phyloP scores from a whole-genome alignment of 1,140 invertebrate genomes.

The Hirudo medicinalis region DNA sequence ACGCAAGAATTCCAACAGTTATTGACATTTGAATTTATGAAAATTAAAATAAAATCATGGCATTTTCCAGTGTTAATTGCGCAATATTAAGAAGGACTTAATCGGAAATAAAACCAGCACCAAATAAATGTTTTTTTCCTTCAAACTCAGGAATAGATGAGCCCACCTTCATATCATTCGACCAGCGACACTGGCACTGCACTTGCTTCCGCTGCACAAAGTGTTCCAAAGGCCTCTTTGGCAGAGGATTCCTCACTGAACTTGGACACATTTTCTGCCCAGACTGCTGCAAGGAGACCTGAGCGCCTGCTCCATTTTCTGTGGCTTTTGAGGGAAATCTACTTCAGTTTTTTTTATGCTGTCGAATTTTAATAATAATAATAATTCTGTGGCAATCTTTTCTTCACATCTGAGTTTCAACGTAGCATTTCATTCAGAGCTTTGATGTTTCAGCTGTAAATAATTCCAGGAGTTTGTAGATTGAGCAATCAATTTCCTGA shows the following conservation, averaged over 20 bases:
- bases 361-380: too few species aligned
- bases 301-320: background rate
- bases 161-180: slow-evolving; percentile 23
- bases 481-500: too few species aligned
- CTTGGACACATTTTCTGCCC: slow-evolving; percentile 19
- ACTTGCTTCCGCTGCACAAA: slow-evolving; percentile 21
- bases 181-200: slow-evolving; percentile 21
- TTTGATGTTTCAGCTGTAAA: too few species aligned
- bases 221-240: slow-evolving; percentile 19
- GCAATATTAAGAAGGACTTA: background rate
- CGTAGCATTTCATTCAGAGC: too few species aligned
- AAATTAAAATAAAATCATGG: background rate
- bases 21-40: too few species aligned
- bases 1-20: too few species aligned
- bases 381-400: background rate
- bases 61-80: background rate
- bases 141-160: slow-evolving; percentile 20
- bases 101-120: background rate
- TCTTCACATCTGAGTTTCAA: background rate
- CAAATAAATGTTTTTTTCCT: too few species aligned
- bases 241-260: slow-evolving; percentile 21
- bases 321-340: too few species aligned
- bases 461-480: too few species aligned
- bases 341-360: background rate
- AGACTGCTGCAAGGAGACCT: slow-evolving; percentile 20